A percentile compares a stretch with the other conserved stretches of the same genome.
Evolutionary conservation across 2,113 vertebrate species (phyloP).

Genomic region (Neodon shergylaensis): DNA sequence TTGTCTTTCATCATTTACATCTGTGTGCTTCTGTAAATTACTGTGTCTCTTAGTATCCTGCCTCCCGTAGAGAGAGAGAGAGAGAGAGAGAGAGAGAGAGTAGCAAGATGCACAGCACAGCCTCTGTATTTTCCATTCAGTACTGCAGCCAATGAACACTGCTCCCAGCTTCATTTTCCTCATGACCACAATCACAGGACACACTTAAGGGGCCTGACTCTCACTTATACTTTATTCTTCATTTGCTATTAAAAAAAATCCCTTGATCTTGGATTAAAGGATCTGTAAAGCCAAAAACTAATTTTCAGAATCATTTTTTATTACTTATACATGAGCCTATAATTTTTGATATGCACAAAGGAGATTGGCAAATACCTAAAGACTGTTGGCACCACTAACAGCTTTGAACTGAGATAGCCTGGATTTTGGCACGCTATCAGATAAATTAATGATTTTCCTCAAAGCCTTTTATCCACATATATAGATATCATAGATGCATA

Average conservation of each 20-base stretch:
- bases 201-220: not conserved
- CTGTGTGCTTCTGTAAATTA: not conserved
- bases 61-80: not conserved
- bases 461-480: not conserved
- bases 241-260: not conserved
- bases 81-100: not conserved
- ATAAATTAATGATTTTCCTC: not conserved
- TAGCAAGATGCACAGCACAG: not conserved
- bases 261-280: not conserved
- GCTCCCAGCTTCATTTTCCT: not conserved
- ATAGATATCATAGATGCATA: too few relatives aligned
- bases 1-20: not conserved
- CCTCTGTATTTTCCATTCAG: not conserved
- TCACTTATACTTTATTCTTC: not conserved
- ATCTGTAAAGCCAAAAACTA: not conserved
- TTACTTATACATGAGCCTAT: not conserved
- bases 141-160: not conserved
- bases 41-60: not conserved
- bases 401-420: not conserved
- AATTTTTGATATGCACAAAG: not conserved
- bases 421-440: not conserved
- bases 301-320: not conserved
- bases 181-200: not conserved
- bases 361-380: not conserved
- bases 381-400: not conserved